phyloP scores from a whole-genome alignment of 2,888 invertebrate genomes.

The Catocala fraxini region DNA sequence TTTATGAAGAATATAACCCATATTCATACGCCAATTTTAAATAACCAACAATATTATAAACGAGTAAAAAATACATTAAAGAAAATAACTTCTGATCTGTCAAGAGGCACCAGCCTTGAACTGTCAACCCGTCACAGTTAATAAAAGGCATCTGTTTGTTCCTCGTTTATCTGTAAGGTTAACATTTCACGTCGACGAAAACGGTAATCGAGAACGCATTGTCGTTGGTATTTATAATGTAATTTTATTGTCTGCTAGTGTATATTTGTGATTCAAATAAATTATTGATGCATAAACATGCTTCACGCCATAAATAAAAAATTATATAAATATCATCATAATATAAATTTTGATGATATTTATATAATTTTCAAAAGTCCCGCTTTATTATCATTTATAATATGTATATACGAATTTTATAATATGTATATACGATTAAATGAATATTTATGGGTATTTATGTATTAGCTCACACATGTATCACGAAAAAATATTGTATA shows the following conservation, averaged over 20 bases:
- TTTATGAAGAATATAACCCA: too few species aligned
- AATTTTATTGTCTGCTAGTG: conserved; percentile 25
- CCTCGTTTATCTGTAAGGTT: conserved; percentile 37
- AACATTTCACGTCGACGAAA: conserved; percentile 35
- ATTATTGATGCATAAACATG: conserved; percentile 21
- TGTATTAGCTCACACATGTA: too few species aligned
- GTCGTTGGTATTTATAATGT: conserved; percentile 38
- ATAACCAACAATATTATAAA: not conserved
- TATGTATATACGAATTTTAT: too few species aligned
- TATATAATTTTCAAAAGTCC: not conserved
- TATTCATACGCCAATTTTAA: too few species aligned
- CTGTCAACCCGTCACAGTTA: conserved; percentile 9
- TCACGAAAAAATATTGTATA: too few species aligned
- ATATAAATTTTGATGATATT: too few species aligned
- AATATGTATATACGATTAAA: too few species aligned
- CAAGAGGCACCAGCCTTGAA: conserved; percentile 29
- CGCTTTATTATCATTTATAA: too few species aligned
- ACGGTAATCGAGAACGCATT: conserved; percentile 29
- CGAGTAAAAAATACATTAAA: not conserved
- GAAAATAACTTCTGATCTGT: not conserved
- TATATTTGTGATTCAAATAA: conserved; percentile 20
- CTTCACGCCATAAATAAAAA: conserved; percentile 16
- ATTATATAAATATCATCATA: too few species aligned
- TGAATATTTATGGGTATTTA: too few species aligned
- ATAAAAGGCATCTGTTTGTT: conserved; percentile 34